Evolutionary conservation across 2,113 vertebrate genomes (phyloP), one percentile per base, ranked within the genome.

Genomic region (Sterna hirundo): DNA sequence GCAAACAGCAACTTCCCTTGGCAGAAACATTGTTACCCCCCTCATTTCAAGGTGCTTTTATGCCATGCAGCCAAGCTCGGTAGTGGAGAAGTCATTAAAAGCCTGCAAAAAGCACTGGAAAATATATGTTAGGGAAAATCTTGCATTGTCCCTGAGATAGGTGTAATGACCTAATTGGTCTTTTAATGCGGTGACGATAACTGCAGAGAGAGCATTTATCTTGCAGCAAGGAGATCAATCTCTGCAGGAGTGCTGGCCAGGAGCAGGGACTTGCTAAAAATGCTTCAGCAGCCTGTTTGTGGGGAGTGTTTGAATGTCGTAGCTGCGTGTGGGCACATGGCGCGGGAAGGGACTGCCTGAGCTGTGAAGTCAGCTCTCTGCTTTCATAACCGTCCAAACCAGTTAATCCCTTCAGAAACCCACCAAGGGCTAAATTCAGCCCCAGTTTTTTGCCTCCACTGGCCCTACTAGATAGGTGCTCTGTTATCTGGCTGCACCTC

Each of bases 21-120:
- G 84, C 49, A 89, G 72, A 85, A 75, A 84, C 72, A 46, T 51
- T 26, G 57, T 75, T 89, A 81, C 32, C 36, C 46, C 14, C 8
- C 3, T 88, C 61, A 38, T 77, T 94, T 84, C 64, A 82, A 94
- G 80, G 91, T 86, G 49, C 23, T 95, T 94, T 90, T 68, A 47
- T 76, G 22, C 64, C 72, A 58, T 2, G 3, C 2, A 13, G 34
- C 12, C 30, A 36, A 65, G 52, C 27, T 71, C 30, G 46, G 51
- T 46, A 61, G 17, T 19, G 51, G 30, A 64, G 76, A 83, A 88
- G n/a, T 83, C 47, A 40, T 89, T 86, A 76, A 86, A 88, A 68
- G 16, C 46, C 70, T 57, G 66, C 44, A 71, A n/a, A 77, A 90
- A 83, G 65, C 46, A 44, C 20, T 30, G 76, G 29, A 78, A 86